Conservation (phyloP, 2,797 vertebrate species). For the Lophotriccus pileatus region DNA sequence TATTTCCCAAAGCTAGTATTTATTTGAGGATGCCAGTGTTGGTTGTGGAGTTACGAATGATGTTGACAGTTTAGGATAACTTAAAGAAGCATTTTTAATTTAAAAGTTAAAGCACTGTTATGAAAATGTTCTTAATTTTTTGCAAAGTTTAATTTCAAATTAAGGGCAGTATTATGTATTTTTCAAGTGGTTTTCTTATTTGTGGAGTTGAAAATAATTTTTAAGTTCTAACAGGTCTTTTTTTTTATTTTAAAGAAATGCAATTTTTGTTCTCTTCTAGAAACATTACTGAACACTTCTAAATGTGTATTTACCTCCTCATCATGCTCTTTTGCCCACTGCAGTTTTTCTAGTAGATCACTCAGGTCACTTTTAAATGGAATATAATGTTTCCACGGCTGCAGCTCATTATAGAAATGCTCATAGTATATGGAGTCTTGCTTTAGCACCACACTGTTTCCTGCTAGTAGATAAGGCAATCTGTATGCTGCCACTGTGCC, state of each 20-base stretch:
- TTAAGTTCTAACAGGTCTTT: background rate
- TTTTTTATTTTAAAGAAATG: background rate
- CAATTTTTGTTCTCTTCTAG: background rate
- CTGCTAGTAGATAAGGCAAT: constrained; percentile 92
- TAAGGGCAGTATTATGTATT: background rate
- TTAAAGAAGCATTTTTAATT: background rate
- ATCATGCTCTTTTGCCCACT: constrained; percentile 92
- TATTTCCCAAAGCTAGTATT: background rate
- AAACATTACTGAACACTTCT: background rate
- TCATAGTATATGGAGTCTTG: constrained; percentile 97
- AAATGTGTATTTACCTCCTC: constrained; percentile 79
- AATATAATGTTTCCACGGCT: constrained; percentile 93
- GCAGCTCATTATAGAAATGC: constrained; percentile 92
- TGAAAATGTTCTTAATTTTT: background rate
- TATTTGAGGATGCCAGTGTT: background rate
- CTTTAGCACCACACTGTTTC: constrained; percentile 93
- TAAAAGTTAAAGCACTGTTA: background rate
- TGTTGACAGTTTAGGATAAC: background rate
- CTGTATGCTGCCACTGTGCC: constrained; percentile 96
- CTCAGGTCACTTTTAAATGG: constrained; percentile 89
- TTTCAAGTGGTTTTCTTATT: background rate
- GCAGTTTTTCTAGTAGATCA: constrained; percentile 92
- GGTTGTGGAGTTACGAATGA: background rate
- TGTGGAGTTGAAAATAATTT: background rate
- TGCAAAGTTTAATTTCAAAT: background rate